Evolutionary conservation across 1,140 invertebrate genomes (phyloP).

Genomic region (Lithobius niger): DNA sequence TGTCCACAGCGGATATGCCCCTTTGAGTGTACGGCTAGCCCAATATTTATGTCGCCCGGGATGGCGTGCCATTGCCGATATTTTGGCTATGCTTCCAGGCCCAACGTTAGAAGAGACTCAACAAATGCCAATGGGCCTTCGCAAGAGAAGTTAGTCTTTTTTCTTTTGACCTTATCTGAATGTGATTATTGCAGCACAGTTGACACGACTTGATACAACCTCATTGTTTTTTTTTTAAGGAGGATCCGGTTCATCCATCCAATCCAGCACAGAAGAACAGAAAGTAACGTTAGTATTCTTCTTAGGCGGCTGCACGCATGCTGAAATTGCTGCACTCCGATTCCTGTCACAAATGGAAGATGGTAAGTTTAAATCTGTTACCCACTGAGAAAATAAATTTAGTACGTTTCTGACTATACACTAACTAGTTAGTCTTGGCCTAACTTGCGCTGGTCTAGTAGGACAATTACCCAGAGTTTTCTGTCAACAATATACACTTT

Average conservation of each 20-base stretch:
- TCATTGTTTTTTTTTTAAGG: conserved; percentile 21
- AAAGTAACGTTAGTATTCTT: conserved; percentile 82
- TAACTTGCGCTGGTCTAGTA: not conserved
- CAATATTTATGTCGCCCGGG: conserved; percentile 71
- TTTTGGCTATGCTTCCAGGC: conserved; percentile 49
- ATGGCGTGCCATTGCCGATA: conserved; percentile 56
- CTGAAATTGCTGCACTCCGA: conserved; percentile 82
- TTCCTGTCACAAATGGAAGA: conserved; percentile 87
- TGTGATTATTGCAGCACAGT: not conserved
- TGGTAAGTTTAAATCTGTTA: conserved; percentile 36
- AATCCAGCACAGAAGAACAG: conserved; percentile 31
- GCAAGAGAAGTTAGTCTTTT: conserved; percentile 19
- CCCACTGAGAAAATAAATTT: not conserved
- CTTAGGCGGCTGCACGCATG: conserved; percentile 90
- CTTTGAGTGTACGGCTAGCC: conserved; percentile 72
- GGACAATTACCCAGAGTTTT: not conserved
- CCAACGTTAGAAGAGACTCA: conserved; percentile 42
- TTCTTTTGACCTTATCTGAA: not conserved
- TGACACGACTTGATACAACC: not conserved
- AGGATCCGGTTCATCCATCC: conserved; percentile 30
- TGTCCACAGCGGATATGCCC: conserved; percentile 83
- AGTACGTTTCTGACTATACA: too few species aligned
- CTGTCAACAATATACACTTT: not conserved
- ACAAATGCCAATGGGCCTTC: conserved; percentile 32
- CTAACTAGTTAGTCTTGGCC: not conserved